phyloP scores from a whole-genome alignment of 2,888 invertebrate genomes.

The Platerodrilus igneus region DNA sequence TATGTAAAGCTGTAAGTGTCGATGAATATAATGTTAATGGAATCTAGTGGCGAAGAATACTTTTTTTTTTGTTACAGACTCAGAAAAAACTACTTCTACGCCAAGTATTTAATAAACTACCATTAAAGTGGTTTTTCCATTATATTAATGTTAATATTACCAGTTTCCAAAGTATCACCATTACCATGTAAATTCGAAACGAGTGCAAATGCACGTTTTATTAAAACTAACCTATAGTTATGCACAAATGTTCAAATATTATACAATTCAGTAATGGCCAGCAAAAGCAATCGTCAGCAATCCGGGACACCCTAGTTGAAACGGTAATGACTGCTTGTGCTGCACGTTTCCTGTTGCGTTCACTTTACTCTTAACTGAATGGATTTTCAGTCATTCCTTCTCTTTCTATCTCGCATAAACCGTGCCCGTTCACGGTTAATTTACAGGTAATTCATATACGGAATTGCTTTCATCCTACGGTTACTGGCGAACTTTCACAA shows the following conservation, averaged over 20 bases:
- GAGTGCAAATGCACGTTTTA: too few relatives aligned
- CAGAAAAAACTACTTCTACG: too few relatives aligned
- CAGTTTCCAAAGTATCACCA: too few relatives aligned
- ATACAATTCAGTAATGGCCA: slow-evolving; percentile 37
- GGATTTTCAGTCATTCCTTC: slow-evolving; percentile 30
- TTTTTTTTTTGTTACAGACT: too few relatives aligned
- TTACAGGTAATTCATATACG: slow-evolving; percentile 44
- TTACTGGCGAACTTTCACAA: slow-evolving; percentile 29
- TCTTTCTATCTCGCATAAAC: slow-evolving; percentile 30
- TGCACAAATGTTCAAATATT: slow-evolving; percentile 38
- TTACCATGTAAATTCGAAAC: too few relatives aligned
- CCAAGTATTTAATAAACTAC: too few relatives aligned
- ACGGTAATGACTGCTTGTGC: slow-evolving; percentile 43
- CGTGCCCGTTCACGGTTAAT: slow-evolving; percentile 41
- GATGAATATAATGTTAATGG: too few relatives aligned
- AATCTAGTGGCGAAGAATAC: too few relatives aligned
- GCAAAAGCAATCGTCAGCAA: slow-evolving; percentile 36
- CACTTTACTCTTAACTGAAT: slow-evolving; percentile 30
- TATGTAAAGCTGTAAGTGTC: too few relatives aligned
- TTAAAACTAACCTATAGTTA: slow-evolving; percentile 26
- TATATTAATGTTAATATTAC: too few relatives aligned
- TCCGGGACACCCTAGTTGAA: slow-evolving; percentile 27
- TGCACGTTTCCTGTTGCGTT: slow-evolving; percentile 40
- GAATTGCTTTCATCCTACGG: slow-evolving; percentile 37
- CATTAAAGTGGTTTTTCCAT: too few relatives aligned